phyloP scores from a whole-genome alignment of 2,797 vertebrate species.

The Coregonus ussuriensis region DNA sequence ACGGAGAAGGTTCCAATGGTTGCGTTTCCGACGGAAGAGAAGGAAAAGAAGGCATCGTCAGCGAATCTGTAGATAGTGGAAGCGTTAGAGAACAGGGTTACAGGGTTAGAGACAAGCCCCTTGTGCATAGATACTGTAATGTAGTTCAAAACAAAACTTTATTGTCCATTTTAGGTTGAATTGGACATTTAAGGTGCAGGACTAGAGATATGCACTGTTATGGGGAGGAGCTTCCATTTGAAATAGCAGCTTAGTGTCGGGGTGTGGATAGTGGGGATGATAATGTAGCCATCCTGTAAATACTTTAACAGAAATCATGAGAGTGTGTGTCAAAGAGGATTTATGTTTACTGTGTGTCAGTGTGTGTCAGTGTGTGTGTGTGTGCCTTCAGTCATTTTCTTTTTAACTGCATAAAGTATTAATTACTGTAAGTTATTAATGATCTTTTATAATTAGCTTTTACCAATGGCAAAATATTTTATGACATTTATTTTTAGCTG shows the following conservation, averaged over 20 bases:
- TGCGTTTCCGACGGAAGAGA: constrained; percentile 49
- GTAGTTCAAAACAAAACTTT: constrained; percentile 21
- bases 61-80: constrained; percentile 14
- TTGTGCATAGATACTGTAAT: constrained; percentile 29
- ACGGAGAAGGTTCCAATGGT: constrained; percentile 77
- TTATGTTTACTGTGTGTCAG: neutral
- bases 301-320: neutral
- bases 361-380: neutral
- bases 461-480: constrained; percentile 33
- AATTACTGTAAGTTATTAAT: constrained; percentile 4
- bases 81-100: constrained; percentile 12
- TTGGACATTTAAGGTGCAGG: neutral
- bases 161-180: neutral
- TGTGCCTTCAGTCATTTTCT: constrained; percentile 6
- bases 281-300: neutral
- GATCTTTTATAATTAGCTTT: constrained; percentile 4
- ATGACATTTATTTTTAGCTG: constrained; percentile 30
- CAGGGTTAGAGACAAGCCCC: neutral
- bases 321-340: neutral
- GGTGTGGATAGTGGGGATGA: neutral
- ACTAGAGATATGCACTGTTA: neutral
- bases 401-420: constrained; percentile 6
- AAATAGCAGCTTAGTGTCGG: constrained; percentile 10
- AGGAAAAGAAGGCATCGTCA: constrained; percentile 13
- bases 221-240: constrained; percentile 14